phyloP scores from a whole-genome alignment of 2,113 vertebrate species.

The Noctilio leporinus region DNA sequence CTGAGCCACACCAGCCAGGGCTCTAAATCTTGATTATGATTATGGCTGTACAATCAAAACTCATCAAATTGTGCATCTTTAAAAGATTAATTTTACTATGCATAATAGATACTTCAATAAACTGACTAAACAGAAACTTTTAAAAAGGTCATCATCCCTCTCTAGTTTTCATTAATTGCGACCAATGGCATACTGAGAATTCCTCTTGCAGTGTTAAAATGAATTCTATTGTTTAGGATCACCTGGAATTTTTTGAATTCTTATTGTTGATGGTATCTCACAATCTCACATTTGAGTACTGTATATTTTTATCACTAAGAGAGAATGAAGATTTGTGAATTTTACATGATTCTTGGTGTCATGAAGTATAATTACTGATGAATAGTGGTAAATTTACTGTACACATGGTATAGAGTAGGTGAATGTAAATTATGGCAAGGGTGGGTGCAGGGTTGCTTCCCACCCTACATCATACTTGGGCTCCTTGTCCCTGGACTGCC shows the following conservation, averaged over 20 bases:
- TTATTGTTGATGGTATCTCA: neutral
- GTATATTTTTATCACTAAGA: neutral
- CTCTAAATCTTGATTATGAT: constrained; percentile 2
- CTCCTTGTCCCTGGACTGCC: neutral
- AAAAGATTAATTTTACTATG: neutral
- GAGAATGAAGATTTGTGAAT: constrained; percentile 7
- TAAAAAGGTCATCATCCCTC: neutral
- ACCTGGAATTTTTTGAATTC: constrained; percentile 1
- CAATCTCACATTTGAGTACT: neutral
- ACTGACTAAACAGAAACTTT: neutral
- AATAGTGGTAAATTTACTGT: neutral
- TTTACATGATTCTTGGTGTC: neutral
- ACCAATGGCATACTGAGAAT: neutral
- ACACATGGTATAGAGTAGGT: neutral
- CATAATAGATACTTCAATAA: constrained; percentile 6
- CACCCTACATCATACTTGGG: neutral
- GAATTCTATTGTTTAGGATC: neutral
- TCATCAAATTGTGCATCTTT: neutral
- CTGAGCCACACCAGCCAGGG: too few relatives aligned
- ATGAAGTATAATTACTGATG: neutral
- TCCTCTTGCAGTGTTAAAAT: neutral
- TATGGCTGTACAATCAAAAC: neutral
- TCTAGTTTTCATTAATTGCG: neutral
- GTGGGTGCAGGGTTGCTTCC: neutral
- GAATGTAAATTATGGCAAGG: neutral